Evolutionary conservation across 2,797 vertebrate species (phyloP), one percentile per base, ranked within the genome.

Genomic region (Macrochelys suwanniensis): DNA sequence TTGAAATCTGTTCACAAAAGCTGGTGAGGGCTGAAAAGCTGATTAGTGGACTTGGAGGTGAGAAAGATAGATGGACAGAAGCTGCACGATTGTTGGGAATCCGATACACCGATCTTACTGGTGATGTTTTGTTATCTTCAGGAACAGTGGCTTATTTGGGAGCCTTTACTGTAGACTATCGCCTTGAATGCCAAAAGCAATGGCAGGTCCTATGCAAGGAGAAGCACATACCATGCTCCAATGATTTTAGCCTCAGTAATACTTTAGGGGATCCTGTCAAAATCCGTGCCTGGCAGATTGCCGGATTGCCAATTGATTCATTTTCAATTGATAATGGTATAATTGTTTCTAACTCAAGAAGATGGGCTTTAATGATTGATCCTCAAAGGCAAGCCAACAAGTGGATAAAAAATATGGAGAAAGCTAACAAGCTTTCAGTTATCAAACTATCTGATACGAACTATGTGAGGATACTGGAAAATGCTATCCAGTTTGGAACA

Each of bases 401-500:
- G 57, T 99, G 99, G 99, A 96, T 99, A 82, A 99, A 99, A 96
- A 99, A 99, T 95, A 99, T 99, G 99, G 99, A 99, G 97, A 99
- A 99, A 95, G 89, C 77, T 2, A 99, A 99, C 93, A 99, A 98
- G 83, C 98, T 99, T 17, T 97, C 98, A 2, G 98, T 99, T 89
- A 99, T 99, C 97, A 99, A 99, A 95, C 98, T 99, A 54, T 98
- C 99, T 4, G 99, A 99, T 85, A 79, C 97, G 21, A 98, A 98
- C 96, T 99, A 99, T 19, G 97, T 99, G 82, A 98, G 99, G 92
- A 97, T 96, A 0, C 95, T 99, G 93, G 99, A 99, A 98, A 99
- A 99, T 3, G 98, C 99, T 65, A 98, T 99, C 87, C 99, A 99
- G 95, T 98, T 99, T 92, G 99, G 99, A 86, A 99, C 98, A 25